phyloP scores from a whole-genome alignment of 2,888 invertebrate species.

The Caprella mutica region DNA sequence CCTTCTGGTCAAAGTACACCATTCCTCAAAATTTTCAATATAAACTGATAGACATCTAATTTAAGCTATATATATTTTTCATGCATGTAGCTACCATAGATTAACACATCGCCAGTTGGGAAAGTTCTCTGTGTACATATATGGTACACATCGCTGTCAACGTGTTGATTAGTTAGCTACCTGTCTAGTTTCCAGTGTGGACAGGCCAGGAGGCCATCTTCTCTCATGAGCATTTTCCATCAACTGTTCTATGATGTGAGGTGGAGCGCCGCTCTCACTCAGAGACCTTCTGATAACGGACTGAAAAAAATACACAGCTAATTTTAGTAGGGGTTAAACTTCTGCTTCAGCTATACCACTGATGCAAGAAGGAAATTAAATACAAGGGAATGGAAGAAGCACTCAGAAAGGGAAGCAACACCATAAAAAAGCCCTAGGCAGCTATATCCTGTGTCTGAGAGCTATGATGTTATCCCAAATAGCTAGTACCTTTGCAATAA shows the following conservation, averaged over 20 bases:
- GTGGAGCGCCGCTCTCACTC: conserved; percentile 86
- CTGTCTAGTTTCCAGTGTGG: conserved; percentile 45
- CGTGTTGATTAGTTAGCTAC: too few relatives aligned
- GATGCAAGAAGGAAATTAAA: background rate
- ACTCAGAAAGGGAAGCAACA: background rate
- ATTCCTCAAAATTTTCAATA: too few relatives aligned
- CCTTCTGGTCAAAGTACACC: too few relatives aligned
- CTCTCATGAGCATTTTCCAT: conserved; percentile 97
- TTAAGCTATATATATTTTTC: too few relatives aligned
- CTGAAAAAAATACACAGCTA: conserved; percentile 49
- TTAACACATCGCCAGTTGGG: too few relatives aligned
- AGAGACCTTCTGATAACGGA: conserved; percentile 86
- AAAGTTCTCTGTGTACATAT: too few relatives aligned
- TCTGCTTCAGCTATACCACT: background rate
- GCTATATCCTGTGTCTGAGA: too few relatives aligned
- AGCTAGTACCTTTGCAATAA: background rate
- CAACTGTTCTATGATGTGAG: conserved; percentile 80
- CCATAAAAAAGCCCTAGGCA: background rate
- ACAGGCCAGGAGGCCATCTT: conserved; percentile 82
- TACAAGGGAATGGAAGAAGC: background rate
- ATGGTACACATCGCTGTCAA: too few relatives aligned
- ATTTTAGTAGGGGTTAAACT: background rate
- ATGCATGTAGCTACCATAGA: too few relatives aligned
- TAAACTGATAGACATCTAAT: too few relatives aligned
- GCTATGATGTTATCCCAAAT: background rate